phyloP scores from a whole-genome alignment of 2,888 invertebrate genomes.

The Erebia palarica region DNA sequence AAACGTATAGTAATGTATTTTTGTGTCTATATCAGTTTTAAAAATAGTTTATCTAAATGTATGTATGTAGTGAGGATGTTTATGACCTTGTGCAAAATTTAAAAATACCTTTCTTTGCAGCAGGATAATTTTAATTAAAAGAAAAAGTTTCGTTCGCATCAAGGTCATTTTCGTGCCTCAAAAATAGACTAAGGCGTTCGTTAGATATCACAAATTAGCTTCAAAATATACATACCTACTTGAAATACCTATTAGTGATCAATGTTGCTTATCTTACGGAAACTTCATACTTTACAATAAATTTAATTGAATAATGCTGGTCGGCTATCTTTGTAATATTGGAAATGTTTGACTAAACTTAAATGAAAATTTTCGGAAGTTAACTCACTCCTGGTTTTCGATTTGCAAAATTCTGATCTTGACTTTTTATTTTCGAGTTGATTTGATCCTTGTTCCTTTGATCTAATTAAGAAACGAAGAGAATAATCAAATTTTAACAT shows the following conservation, averaged over 20 bases:
- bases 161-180: constrained; percentile 49
- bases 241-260: constrained; percentile 69
- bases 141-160: constrained; percentile 28
- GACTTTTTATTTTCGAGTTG: no score
- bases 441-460: no score
- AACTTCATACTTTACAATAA: constrained; percentile 42
- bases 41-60: constrained; percentile 53
- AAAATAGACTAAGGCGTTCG: constrained; percentile 62
- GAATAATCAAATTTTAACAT: neutral
- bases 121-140: constrained; percentile 26
- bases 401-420: no score
- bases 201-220: constrained; percentile 77
- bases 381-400: neutral
- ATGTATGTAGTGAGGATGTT: constrained; percentile 28
- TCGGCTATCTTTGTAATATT: neutral
- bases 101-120: constrained; percentile 28
- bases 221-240: constrained; percentile 69
- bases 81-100: constrained; percentile 48
- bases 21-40: constrained; percentile 68
- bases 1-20: constrained; percentile 52
- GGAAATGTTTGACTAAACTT: neutral
- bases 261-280: constrained; percentile 74
- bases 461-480: no score
- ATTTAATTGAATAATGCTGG: constrained; percentile 8
- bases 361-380: neutral